Base-by-base conservation (phyloP, 92 coral and sea anemone genomes). In the Bergia puertoricense region DNA sequence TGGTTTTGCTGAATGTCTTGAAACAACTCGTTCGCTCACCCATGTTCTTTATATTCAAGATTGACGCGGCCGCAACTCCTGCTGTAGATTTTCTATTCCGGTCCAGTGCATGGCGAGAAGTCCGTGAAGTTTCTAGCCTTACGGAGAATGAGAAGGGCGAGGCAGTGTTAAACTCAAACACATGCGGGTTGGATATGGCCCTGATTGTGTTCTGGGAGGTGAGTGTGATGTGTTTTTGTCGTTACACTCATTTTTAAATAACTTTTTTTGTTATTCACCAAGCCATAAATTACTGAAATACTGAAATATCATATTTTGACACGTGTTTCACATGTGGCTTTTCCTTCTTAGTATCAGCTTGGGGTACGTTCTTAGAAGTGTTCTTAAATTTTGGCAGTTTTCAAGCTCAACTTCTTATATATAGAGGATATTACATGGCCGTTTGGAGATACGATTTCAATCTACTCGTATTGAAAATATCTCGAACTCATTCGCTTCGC, bases 181-280 rank as follows among this genome's bases (percentile, higher is more conserved):
- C 94, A 0, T 93, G 94, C 67, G 88, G 79, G 40, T 92, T 96
- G 65, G 98, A 92, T 20, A 85, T 96, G n/a, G 96, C 94, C 15
- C 91, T 96, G 51, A 87, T 95, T 81, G 99, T 93, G n/a, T 93
- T 96, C 80, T 96, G 99, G 99, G 93, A 95, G 98, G 99, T 96
- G 74, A 75, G 90, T 43, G 7, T 22, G 42, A 72, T 3, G 66
- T 75, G 8, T 79, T 39, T 73, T 44, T 3, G 44, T 22, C 5
- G 42, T 4, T 73, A 2, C 77, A 38, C 2, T 18, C 30, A 30
- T 30, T 30, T 30, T 30, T 30, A 30, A 30, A 30, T 30, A 30
- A 30, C 30, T 30, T 30, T 30, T 30, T 30, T 30, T 30, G 30
- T 30, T 30, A 30, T 30, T 30, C 30, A 30, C 30, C 30, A 30